Conservation (phyloP, 2,113 vertebrate genomes). For the Irena cyanogastra region DNA sequence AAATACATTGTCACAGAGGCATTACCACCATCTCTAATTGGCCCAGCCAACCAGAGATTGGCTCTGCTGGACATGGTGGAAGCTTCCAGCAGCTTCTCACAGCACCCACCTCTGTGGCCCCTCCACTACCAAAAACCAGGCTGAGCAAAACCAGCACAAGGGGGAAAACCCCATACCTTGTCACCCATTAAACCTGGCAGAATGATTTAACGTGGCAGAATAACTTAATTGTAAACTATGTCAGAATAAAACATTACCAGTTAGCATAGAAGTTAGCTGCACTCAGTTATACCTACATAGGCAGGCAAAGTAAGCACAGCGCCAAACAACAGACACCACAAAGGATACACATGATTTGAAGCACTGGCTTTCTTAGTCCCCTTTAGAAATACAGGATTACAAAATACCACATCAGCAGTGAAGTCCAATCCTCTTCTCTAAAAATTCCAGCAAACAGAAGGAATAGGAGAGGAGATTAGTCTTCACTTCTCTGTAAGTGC, state of each 20-base stretch:
- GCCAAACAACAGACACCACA: not conserved
- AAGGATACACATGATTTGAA: fast-evolving
- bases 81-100: not conserved
- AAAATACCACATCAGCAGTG: not conserved
- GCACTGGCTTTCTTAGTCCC: not conserved
- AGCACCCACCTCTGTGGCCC: not conserved
- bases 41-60: not conserved
- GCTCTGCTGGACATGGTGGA: not conserved
- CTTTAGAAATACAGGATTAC: not conserved
- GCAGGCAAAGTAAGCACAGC: not conserved
- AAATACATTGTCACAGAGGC: not conserved
- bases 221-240: not conserved
- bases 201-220: not conserved
- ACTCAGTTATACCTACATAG: not conserved
- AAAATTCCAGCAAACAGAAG: not conserved
- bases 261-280: not conserved
- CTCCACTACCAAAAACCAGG: not conserved
- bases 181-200: not conserved
- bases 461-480: not conserved
- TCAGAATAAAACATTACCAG: not conserved
- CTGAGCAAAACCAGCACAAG: not conserved
- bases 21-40: fast-evolving
- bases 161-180: not conserved
- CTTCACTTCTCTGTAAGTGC: not conserved
- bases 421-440: not conserved